These are phyloP conservation scores for Falcaria lacertinaria DNA, from an alignment of 2,888 invertebrate species.

Conservation along the genomic window DNA sequence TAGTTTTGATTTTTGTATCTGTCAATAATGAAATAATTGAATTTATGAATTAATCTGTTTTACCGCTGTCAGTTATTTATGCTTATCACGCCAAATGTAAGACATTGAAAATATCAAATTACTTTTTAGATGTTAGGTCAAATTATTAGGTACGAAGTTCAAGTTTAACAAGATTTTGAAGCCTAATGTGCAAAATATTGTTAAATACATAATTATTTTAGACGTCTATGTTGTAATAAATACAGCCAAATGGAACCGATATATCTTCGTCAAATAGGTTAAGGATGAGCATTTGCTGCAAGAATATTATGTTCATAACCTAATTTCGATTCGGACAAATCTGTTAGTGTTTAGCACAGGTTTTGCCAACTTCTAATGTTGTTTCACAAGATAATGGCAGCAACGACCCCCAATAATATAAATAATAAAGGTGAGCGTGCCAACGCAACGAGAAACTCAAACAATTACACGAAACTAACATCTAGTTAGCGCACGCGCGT, in stretches of 20 bases:
- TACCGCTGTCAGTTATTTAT: too few species aligned
- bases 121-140: not conserved
- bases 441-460: slow-evolving; percentile 1
- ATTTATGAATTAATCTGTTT: too few species aligned
- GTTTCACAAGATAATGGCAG: slow-evolving; percentile 2
- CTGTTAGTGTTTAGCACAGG: not conserved
- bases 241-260: not conserved
- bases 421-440: slow-evolving; percentile 1
- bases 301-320: not conserved
- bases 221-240: not conserved
- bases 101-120: too few species aligned
- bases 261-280: not conserved
- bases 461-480: slow-evolving; percentile 2
- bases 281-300: not conserved
- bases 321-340: not conserved
- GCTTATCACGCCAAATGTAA: too few species aligned
- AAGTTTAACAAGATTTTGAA: not conserved
- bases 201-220: not conserved
- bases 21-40: too few species aligned
- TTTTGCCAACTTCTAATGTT: not conserved
- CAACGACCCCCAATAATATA: slow-evolving; percentile 1
- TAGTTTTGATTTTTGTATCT: too few species aligned
- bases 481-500: not conserved
- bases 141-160: not conserved
- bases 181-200: not conserved